A percentile compares a stretch with the other conserved stretches of the same genome.
These are phyloP conservation scores for Crotalus horridus DNA, from an alignment of 2,113 vertebrate species.

Conservation along the genomic window DNA sequence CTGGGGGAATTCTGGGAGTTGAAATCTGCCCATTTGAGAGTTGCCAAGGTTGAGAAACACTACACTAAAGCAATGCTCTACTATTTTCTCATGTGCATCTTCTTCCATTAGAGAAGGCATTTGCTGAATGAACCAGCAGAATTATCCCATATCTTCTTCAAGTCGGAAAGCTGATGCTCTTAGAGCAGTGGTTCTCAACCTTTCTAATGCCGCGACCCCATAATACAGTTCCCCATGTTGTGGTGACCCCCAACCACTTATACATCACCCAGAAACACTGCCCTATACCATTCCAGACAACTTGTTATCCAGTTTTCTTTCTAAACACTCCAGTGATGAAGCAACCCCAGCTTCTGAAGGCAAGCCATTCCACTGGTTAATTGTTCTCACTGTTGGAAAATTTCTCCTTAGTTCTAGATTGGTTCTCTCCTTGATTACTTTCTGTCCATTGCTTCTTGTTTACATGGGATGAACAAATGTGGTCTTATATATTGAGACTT, in stretches of 20 bases:
- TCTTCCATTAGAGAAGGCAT: neutral
- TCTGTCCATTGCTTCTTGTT: neutral
- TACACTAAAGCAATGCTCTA: neutral
- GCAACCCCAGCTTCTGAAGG: neutral
- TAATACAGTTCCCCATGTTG: too few species aligned
- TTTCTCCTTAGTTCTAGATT: neutral
- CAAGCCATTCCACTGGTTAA: neutral
- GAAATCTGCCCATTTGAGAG: neutral
- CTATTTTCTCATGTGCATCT: neutral
- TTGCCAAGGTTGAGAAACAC: neutral
- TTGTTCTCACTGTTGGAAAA: neutral
- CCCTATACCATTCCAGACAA: neutral
- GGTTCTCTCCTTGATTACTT: neutral
- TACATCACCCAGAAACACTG: too few species aligned
- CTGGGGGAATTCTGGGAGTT: neutral
- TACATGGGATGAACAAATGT: neutral
- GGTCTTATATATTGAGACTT: neutral
- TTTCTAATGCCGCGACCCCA: too few species aligned
- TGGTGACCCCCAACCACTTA: too few species aligned
- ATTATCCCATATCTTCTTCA: neutral
- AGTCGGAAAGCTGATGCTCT: neutral
- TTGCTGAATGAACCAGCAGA: neutral
- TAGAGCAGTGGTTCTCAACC: neutral
- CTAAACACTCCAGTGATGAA: neutral
- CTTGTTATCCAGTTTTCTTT: neutral